Evolutionary conservation across 30 jellyfish, hydroid and myxozoan genomes (phyloP), one percentile per base, ranked within the genome.

Genomic region (Morbakka virulenta): DNA sequence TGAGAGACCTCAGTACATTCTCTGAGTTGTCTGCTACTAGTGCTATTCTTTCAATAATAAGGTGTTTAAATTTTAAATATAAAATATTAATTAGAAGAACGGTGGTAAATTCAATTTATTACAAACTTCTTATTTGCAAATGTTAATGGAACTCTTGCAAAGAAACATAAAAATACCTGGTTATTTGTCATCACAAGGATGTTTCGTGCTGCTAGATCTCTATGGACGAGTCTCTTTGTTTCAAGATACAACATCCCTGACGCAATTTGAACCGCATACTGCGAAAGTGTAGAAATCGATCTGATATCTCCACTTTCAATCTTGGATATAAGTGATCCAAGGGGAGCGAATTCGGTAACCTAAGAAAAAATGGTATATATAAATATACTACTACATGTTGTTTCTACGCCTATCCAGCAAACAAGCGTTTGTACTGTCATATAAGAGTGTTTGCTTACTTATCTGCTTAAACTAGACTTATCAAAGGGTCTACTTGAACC

Each of bases 131-230:
- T 20, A 33, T 29, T 3, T 2, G 72, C 2, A 64, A 64, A 64
- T 12, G 12, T 64, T 12, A 64, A 29, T 24, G 26, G 53, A 64
- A 17, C 2, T 64, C 53, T 3, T 22, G n/a, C 26, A n/a, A n/a
- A n/a, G n/a, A n/a, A n/a, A n/a, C n/a, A n/a, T n/a, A n/a, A n/a
- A n/a, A n/a, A n/a, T 80, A 92, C 98, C 96, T 84, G 98, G 33
- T 85, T 80, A 26, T 85, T 82, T 4, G 95, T 94, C 14, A 91
- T 84, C 57, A 92, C 96, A 0, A 92, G 95, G 12, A 92, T 92
- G 49, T 92, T 92, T 31, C 98, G 69, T 3, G 98, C 98, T 0
- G 98, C 95, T 31, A 92, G 86, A 52, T 92, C 98, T 13, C 98
- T 90, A 73, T 92, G 98, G 22, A 92, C 96, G 53, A 92, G 86